These are phyloP conservation scores for Clarias gariepinus DNA, from an alignment of 2,113 vertebrate genomes.

Conservation along the genomic window DNA sequence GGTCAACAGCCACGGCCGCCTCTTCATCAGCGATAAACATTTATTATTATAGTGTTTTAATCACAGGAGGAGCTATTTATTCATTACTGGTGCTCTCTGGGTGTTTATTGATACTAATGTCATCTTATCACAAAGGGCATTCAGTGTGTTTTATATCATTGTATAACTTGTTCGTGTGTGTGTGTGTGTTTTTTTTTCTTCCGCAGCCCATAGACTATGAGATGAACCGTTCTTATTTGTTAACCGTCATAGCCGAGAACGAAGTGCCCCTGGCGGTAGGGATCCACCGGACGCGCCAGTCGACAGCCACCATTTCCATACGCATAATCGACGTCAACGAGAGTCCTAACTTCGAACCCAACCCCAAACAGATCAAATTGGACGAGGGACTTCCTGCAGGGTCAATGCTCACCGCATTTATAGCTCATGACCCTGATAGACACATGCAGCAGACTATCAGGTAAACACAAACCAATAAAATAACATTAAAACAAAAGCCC, in stretches of 20 bases:
- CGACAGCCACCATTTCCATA: slow-evolving; percentile 91
- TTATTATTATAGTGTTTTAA: slow-evolving; percentile 49
- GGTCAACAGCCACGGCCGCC: slow-evolving; percentile 26
- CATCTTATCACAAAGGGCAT: slow-evolving; percentile 27
- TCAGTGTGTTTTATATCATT: background rate
- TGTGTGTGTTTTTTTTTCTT: slow-evolving; percentile 15
- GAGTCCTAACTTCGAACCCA: slow-evolving; percentile 89
- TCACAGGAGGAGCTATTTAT: slow-evolving; percentile 35
- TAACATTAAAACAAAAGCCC: too few relatives aligned
- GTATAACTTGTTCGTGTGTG: slow-evolving; percentile 24
- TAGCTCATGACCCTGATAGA: slow-evolving; percentile 53
- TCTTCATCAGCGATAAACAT: slow-evolving; percentile 37
- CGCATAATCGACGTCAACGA: slow-evolving; percentile 93
- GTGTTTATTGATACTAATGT: slow-evolving; percentile 37
- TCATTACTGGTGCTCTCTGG: slow-evolving; percentile 47
- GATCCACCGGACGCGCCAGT: slow-evolving; percentile 90
- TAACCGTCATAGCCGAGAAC: slow-evolving; percentile 92
- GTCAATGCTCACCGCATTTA: slow-evolving; percentile 73
- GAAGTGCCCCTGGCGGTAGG: slow-evolving; percentile 89
- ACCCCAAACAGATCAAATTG: slow-evolving; percentile 87
- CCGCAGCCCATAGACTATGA: slow-evolving; percentile 94
- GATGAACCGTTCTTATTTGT: slow-evolving; percentile 84
- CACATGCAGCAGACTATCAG: slow-evolving; percentile 52
- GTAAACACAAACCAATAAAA: slow-evolving; percentile 6
- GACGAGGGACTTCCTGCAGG: slow-evolving; percentile 87